phyloP scores from a whole-genome alignment of 2,888 invertebrate genomes.

The Erannis defoliaria region DNA sequence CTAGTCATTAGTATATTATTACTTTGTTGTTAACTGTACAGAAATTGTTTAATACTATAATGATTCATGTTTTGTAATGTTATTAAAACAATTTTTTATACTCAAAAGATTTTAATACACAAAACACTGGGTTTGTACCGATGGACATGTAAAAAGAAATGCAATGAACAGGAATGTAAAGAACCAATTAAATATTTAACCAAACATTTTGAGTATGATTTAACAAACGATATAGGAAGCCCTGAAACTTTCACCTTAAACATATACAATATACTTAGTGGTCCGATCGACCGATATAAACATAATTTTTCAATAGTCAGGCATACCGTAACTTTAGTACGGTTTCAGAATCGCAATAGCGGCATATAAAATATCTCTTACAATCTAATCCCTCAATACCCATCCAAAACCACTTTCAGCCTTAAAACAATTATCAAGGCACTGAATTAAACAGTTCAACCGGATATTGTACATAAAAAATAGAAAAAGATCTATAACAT shows the following conservation, averaged over 20 bases:
- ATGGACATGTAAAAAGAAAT: slow-evolving; percentile 55
- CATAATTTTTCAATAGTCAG: slow-evolving; percentile 7
- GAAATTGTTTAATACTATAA: slow-evolving; percentile 52
- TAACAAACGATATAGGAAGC: slow-evolving; percentile 51
- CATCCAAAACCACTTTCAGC: slow-evolving; percentile 57
- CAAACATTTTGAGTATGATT: slow-evolving; percentile 62
- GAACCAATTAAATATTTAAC: slow-evolving; percentile 78
- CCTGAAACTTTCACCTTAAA: slow-evolving; percentile 33
- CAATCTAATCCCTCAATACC: slow-evolving; percentile 57
- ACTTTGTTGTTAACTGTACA: slow-evolving; percentile 59
- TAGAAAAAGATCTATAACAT: slow-evolving; percentile 51
- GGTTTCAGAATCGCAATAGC: slow-evolving; percentile 24
- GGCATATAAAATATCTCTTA: slow-evolving; percentile 48
- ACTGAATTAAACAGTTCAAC: slow-evolving; percentile 51
- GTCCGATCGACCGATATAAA: slow-evolving; percentile 10
- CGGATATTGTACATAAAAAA: slow-evolving; percentile 46
- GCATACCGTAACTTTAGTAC: slow-evolving; percentile 4
- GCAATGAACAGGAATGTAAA: slow-evolving; percentile 74
- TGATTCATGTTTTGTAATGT: slow-evolving; percentile 46
- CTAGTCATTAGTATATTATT: slow-evolving; percentile 78
- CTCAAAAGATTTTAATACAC: slow-evolving; percentile 71
- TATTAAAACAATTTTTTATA: slow-evolving; percentile 59
- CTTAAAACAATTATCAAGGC: slow-evolving; percentile 57
- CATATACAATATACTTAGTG: slow-evolving; percentile 11
- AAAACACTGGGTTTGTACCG: slow-evolving; percentile 60